A percentile compares a stretch with the other conserved stretches of the same genome.
phyloP scores from a whole-genome alignment of 2,888 invertebrate genomes.

The Caenorhabditis japonica region DNA sequence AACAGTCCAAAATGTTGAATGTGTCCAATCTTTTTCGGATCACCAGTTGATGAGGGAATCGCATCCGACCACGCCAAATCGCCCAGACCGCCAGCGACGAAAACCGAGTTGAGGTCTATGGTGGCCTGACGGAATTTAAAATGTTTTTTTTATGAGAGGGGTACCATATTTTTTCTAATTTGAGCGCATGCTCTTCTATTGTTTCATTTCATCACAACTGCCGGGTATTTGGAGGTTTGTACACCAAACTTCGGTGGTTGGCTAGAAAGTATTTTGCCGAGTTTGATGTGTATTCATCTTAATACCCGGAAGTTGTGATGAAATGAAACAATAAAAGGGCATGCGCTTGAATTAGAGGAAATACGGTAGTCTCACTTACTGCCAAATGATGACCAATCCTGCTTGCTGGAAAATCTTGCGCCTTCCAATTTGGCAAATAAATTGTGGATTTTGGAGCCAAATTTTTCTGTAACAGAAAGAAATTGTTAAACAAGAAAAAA shows the following conservation, averaged over 20 bases:
- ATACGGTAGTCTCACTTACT: no score
- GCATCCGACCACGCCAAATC: conserved; percentile 37
- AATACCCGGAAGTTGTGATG: no score
- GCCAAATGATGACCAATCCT: conserved; percentile 37
- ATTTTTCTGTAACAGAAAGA: conserved; percentile 7
- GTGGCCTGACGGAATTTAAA: conserved; percentile 14
- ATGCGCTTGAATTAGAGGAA: no score
- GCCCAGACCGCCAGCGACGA: conserved; percentile 45
- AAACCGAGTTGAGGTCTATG: conserved; percentile 15
- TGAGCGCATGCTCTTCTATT: no score
- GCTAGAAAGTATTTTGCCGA: no score
- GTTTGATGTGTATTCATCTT: no score
- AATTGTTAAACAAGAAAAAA: no score
- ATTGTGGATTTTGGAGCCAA: not conserved
- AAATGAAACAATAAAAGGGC: no score
- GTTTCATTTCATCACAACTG: no score
- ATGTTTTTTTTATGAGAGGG: no score
- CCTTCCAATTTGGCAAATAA: conserved; percentile 37
- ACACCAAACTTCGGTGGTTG: no score
- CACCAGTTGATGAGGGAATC: conserved; percentile 27
- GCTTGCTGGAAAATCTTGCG: conserved; percentile 13
- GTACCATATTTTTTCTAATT: no score
- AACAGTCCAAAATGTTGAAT: conserved; percentile 29
- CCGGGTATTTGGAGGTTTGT: not conserved
- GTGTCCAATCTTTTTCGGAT: conserved; percentile 32